These are phyloP conservation scores for Spermophilus dauricus DNA, from an alignment of 2,113 vertebrate genomes.

Conservation along the genomic window DNA sequence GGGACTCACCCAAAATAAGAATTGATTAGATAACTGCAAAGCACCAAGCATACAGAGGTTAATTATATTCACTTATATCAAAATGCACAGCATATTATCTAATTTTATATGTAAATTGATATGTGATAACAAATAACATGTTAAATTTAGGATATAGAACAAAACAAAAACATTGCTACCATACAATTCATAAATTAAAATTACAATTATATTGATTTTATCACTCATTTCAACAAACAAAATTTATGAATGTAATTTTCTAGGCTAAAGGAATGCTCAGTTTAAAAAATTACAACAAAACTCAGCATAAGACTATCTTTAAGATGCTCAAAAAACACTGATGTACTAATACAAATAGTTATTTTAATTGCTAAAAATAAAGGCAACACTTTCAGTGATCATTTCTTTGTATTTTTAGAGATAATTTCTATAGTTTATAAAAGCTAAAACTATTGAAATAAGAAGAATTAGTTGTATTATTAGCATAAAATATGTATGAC, in stretches of 20 bases:
- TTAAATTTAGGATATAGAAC: slow-evolving; percentile 75
- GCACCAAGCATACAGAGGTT: slow-evolving; percentile 73
- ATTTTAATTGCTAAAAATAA: not conserved
- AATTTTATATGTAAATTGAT: slow-evolving; percentile 83
- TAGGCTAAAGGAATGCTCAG: not conserved
- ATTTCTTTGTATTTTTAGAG: too few species aligned
- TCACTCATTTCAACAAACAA: not conserved
- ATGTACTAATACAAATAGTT: not conserved
- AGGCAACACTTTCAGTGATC: too few species aligned
- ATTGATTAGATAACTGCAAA: slow-evolving; percentile 73
- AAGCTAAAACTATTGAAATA: not conserved
- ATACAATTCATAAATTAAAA: not conserved
- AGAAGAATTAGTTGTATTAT: not conserved
- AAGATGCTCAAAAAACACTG: not conserved
- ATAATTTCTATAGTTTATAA: too few species aligned
- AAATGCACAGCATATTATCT: slow-evolving; percentile 74
- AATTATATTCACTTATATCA: slow-evolving; percentile 80
- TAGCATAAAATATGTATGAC: not conserved
- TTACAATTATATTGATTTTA: not conserved
- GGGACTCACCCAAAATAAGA: not conserved
- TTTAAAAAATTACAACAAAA: not conserved
- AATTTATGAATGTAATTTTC: not conserved
- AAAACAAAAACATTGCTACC: slow-evolving; percentile 26
- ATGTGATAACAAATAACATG: slow-evolving; percentile 72
- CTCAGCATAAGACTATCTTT: not conserved